Conservation (phyloP, 2,797 vertebrate genomes). For the Ceryle rudis region DNA sequence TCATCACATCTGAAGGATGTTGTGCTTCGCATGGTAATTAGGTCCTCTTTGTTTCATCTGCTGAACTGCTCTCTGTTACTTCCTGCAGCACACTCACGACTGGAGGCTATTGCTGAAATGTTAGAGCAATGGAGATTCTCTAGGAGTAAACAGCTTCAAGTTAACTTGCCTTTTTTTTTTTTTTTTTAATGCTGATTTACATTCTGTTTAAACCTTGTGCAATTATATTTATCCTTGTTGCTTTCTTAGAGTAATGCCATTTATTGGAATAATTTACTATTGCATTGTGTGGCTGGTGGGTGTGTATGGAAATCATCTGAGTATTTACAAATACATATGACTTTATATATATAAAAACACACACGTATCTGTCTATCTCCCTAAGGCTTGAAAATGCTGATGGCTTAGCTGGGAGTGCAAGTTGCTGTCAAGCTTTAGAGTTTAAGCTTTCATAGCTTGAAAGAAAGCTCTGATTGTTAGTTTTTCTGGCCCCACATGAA, state of each 20-base stretch:
- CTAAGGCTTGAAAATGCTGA: constrained; percentile 38
- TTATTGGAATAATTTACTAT: constrained; percentile 56
- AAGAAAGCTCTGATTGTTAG: constrained; percentile 14
- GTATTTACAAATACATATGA: constrained; percentile 29
- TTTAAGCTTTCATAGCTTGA: neutral
- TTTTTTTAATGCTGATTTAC: constrained; percentile 51
- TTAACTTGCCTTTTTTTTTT: neutral
- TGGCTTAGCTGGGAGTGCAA: neutral
- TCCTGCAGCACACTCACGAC: constrained; percentile 67
- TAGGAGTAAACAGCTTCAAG: constrained; percentile 55
- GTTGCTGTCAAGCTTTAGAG: neutral
- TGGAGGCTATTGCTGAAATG: constrained; percentile 65
- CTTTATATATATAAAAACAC: constrained; percentile 30
- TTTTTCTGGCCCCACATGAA: neutral
- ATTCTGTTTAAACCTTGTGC: constrained; percentile 53
- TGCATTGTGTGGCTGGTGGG: neutral
- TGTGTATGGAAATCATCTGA: constrained; percentile 37
- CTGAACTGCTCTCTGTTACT: constrained; percentile 66
- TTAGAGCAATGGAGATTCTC: constrained; percentile 50
- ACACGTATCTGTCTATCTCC: neutral
- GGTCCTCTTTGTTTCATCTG: constrained; percentile 86
- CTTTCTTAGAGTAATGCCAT: constrained; percentile 31
- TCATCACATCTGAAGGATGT: constrained; percentile 86
- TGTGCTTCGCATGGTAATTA: constrained; percentile 89
- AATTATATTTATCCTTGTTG: constrained; percentile 50